These are phyloP conservation scores for Leptodactylus fuscus DNA, from an alignment of 2,113 vertebrate species.

Conservation along the genomic window DNA sequence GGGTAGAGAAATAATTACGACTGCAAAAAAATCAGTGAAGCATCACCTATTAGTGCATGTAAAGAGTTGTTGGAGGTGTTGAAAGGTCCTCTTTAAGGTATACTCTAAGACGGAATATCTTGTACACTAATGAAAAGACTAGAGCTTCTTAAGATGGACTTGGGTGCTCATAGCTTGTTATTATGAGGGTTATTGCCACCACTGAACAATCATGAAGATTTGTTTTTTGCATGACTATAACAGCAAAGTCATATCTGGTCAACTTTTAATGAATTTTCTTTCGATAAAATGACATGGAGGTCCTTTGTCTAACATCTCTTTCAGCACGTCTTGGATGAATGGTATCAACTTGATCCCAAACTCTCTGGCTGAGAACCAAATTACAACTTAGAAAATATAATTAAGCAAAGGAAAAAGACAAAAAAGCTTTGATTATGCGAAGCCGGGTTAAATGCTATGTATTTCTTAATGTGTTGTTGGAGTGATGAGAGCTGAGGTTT, in stretches of 20 bases:
- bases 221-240: neutral
- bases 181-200: neutral
- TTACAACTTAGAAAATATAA: slow-evolving; percentile 48
- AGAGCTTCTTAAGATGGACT: no score
- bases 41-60: no score
- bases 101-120: no score
- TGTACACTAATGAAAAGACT: no score
- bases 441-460: slow-evolving; percentile 27
- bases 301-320: neutral
- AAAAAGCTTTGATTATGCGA: slow-evolving; percentile 40
- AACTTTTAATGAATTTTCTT: neutral
- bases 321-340: neutral
- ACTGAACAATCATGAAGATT: neutral
- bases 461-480: slow-evolving; percentile 44
- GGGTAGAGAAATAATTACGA: no score
- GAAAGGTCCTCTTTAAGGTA: no score
- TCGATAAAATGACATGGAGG: neutral
- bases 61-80: no score
- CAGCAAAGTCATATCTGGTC: neutral
- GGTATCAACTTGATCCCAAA: slow-evolving; percentile 19
- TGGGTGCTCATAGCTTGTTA: no score
- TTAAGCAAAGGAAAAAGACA: slow-evolving; percentile 15
- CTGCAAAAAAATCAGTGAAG: no score
- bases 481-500: slow-evolving; percentile 7
- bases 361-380: slow-evolving; percentile 39